phyloP scores from a whole-genome alignment of 2,113 vertebrate species.

The Fukomys damarensis region DNA sequence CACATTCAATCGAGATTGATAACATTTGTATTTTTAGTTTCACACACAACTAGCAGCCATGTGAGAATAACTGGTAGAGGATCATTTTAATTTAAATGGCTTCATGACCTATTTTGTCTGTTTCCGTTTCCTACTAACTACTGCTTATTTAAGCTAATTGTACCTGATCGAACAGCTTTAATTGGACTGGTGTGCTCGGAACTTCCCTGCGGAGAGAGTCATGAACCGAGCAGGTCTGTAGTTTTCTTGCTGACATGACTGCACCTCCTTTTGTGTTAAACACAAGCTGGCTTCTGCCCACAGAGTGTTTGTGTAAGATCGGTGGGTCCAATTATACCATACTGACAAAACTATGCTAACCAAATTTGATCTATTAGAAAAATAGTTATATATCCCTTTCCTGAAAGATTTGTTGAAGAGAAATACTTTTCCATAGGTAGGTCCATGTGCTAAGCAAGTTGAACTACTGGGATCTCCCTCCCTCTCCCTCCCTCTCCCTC shows the following conservation, averaged over 20 bases:
- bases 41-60: too few relatives aligned
- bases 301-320: background rate
- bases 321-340: background rate
- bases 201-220: too few relatives aligned
- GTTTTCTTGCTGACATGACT: background rate
- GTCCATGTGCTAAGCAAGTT: background rate
- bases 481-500: background rate
- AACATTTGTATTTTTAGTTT: background rate
- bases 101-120: background rate
- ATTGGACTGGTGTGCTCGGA: background rate
- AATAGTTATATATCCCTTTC: background rate
- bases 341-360: too few relatives aligned
- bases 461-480: background rate
- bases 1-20: accelerated
- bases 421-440: background rate
- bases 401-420: background rate
- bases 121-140: too few relatives aligned
- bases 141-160: too few relatives aligned
- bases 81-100: background rate
- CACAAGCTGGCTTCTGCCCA: background rate
- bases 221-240: too few relatives aligned
- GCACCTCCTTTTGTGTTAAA: background rate
- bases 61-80: background rate
- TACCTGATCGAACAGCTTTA: too few relatives aligned
- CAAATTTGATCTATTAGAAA: background rate